Percentiles rank a stretch among this genome's conserved stretches.
Evolutionary conservation across 2,888 invertebrate species (phyloP).

Genomic region (Sycophila texana): DNA sequence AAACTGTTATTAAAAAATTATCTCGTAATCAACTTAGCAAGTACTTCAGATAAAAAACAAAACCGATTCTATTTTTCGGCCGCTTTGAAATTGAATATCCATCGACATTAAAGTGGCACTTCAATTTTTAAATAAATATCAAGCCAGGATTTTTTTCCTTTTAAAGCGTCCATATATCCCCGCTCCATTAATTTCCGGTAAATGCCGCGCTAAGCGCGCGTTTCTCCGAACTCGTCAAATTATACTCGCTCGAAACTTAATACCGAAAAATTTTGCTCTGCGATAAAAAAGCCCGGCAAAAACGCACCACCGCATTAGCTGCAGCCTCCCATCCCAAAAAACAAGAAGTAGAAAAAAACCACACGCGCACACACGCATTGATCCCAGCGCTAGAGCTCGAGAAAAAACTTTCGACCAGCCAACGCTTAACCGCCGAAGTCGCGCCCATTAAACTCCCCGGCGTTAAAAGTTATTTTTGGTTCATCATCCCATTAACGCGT

Average conservation of each 20-base stretch:
- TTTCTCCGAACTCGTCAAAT: not conserved
- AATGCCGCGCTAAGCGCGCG: not conserved
- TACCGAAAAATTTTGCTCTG: constrained; percentile 12
- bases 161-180: not conserved
- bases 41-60: too few species aligned
- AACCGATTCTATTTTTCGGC: too few species aligned
- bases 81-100: too few species aligned
- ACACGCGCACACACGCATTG: not conserved
- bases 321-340: not conserved
- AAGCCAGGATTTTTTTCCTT: not conserved
- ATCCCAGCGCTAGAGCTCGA: too few species aligned
- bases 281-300: not conserved
- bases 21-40: too few species aligned
- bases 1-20: too few species aligned
- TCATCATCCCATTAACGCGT: constrained; percentile 51
- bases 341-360: not conserved
- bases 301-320: not conserved
- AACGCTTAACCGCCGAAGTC: constrained; percentile 16
- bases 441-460: constrained; percentile 44
- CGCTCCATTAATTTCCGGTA: not conserved
- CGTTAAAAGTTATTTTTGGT: constrained; percentile 52
- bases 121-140: too few species aligned
- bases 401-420: constrained; percentile 20
- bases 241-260: constrained; percentile 24
- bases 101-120: too few species aligned